Evolutionary conservation across 1,140 invertebrate species (phyloP).

Genomic region (Megalonaias nervosa): DNA sequence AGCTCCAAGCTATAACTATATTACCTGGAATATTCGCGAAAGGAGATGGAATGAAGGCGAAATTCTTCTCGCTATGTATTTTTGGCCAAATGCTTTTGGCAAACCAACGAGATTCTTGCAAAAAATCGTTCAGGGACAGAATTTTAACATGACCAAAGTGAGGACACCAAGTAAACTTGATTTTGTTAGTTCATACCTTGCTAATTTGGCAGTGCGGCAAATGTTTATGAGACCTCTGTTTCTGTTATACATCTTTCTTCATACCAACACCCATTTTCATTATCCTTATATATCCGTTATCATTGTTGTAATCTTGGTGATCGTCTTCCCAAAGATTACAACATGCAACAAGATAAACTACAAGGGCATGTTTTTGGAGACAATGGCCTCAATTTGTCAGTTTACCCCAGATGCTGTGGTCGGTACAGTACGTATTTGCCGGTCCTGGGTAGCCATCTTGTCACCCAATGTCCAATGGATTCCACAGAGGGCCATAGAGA

Average conservation of each 20-base stretch:
- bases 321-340: constrained; percentile 63
- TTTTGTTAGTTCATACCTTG: constrained; percentile 60
- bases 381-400: constrained; percentile 62
- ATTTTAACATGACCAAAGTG: constrained; percentile 52
- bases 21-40: constrained; percentile 64
- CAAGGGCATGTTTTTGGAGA: constrained; percentile 57
- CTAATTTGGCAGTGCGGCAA: constrained; percentile 59
- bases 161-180: constrained; percentile 57
- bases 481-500: constrained; percentile 63
- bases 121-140: constrained; percentile 45
- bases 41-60: constrained; percentile 65
- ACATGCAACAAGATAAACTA: constrained; percentile 55
- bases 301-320: constrained; percentile 58
- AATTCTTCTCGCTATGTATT: constrained; percentile 61
- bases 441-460: constrained; percentile 55
- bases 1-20: constrained; percentile 61
- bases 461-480: constrained; percentile 58
- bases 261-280: constrained; percentile 48
- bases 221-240: constrained; percentile 66
- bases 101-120: constrained; percentile 58
- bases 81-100: constrained; percentile 61
- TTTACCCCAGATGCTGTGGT: constrained; percentile 66
- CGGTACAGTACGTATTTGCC: constrained; percentile 55
- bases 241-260: constrained; percentile 56
- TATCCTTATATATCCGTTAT: constrained; percentile 56